phyloP scores from a whole-genome alignment of 2,797 vertebrate species.

The Potorous gilbertii region DNA sequence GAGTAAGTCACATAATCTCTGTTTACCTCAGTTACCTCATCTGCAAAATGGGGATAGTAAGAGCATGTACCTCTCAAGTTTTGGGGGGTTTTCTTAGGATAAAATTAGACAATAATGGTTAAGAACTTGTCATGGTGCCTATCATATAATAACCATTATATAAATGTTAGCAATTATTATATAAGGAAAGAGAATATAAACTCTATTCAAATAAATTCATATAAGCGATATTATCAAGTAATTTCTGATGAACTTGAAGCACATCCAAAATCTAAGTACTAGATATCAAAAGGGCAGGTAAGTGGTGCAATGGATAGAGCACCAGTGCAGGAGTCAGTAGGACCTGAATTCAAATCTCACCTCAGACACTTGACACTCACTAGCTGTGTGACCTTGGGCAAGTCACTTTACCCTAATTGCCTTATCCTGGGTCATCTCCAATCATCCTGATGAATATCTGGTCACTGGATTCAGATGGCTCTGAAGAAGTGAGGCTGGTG shows the following conservation, averaged over 20 bases:
- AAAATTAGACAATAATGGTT: neutral
- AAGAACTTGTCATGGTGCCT: neutral
- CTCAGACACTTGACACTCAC: too few species aligned
- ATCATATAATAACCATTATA: neutral
- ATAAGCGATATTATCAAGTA: constrained; percentile 46
- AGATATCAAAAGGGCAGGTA: neutral
- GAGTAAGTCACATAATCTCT: neutral
- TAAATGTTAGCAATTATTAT: neutral
- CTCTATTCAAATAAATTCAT: constrained; percentile 25
- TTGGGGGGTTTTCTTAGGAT: neutral
- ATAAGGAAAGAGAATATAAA: constrained; percentile 10
- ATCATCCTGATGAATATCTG: too few species aligned
- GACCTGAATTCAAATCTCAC: too few species aligned
- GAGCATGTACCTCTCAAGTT: neutral
- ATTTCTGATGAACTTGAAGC: neutral
- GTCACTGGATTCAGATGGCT: too few species aligned
- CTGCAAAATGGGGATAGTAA: neutral
- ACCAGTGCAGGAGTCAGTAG: too few species aligned
- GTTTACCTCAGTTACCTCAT: neutral
- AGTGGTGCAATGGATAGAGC: too few species aligned
- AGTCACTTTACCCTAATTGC: too few species aligned
- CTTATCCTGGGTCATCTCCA: too few species aligned
- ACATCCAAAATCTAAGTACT: constrained; percentile 13
- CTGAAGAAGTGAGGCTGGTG: too few species aligned
- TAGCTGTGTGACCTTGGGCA: too few species aligned